A percentile compares a stretch with the other conserved stretches of the same genome.
Conservation (phyloP, 1,140 invertebrate species). For the Dreissena polymorpha region DNA sequence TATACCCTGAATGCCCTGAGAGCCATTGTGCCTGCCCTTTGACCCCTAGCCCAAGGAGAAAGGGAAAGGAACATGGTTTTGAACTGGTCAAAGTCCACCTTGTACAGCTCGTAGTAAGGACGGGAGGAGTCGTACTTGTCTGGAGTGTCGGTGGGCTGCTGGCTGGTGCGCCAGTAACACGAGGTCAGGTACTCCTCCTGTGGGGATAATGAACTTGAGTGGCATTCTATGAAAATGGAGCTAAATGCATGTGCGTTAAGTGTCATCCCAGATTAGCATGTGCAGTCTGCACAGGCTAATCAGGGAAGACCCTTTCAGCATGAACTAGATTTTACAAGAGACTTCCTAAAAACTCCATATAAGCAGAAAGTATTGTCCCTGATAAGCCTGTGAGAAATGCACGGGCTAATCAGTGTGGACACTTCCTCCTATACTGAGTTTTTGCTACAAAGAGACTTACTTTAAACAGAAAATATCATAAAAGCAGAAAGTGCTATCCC, state of each 20-base stretch:
- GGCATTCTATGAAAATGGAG: neutral
- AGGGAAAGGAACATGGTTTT: slow-evolving; percentile 90
- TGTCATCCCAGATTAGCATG: no score
- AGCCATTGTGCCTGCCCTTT: slow-evolving; percentile 87
- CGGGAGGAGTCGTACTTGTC: slow-evolving; percentile 80
- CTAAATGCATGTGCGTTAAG: neutral
- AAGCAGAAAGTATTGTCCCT: no score
- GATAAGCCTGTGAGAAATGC: no score
- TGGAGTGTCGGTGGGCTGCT: slow-evolving; percentile 72
- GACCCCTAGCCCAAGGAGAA: slow-evolving; percentile 93
- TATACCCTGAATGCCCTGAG: slow-evolving; percentile 92
- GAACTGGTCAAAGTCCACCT: slow-evolving; percentile 95
- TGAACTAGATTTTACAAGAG: no score
- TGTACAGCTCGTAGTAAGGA: slow-evolving; percentile 91
- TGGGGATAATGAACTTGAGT: neutral
- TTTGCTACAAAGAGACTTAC: no score
- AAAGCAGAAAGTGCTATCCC: no score
- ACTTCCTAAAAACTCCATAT: no score
- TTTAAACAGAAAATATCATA: no score
- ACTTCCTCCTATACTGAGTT: no score
- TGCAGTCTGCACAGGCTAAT: no score
- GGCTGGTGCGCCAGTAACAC: slow-evolving; percentile 78
- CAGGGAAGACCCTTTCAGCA: no score
- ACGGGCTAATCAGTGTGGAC: no score
- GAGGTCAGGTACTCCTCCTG: slow-evolving; percentile 86